A percentile compares a stretch with the other conserved stretches of the same genome.
These are phyloP conservation scores for Thelaira solivaga DNA, from an alignment of 2,888 invertebrate species.

Conservation along the genomic window DNA sequence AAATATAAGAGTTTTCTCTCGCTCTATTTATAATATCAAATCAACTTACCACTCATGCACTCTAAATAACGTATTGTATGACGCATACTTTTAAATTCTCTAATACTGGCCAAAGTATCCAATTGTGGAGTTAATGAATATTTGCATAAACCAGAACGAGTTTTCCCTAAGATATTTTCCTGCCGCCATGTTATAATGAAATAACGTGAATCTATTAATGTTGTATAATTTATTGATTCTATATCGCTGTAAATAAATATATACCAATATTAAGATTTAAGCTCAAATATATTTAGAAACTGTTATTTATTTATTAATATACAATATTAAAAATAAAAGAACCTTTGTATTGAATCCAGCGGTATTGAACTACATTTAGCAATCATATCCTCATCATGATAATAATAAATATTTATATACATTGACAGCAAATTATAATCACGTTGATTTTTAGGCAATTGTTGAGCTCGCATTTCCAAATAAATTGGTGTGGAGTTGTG, in stretches of 20 bases:
- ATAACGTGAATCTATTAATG: slow-evolving; percentile 74
- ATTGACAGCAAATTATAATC: slow-evolving; percentile 73
- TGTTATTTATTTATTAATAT: too few relatives aligned
- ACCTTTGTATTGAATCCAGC: slow-evolving; percentile 74
- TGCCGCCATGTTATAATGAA: slow-evolving; percentile 76
- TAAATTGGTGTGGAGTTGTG: slow-evolving; percentile 75
- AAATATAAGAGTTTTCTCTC: too few relatives aligned
- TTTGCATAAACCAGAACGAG: slow-evolving; percentile 74
- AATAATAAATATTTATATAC: slow-evolving; percentile 76
- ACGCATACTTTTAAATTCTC: slow-evolving; percentile 74
- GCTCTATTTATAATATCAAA: neutral
- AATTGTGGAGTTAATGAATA: slow-evolving; percentile 75
- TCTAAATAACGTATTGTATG: slow-evolving; percentile 73
- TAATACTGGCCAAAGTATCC: slow-evolving; percentile 75
- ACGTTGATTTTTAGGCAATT: slow-evolving; percentile 70
- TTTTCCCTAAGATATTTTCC: slow-evolving; percentile 69
- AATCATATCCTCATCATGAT: slow-evolving; percentile 71
- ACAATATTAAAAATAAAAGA: too few relatives aligned
- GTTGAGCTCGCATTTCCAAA: slow-evolving; percentile 73
- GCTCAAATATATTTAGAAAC: too few relatives aligned
- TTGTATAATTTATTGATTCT: slow-evolving; percentile 71
- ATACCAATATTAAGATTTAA: neutral
- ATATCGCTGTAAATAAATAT: slow-evolving; percentile 65
- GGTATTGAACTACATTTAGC: slow-evolving; percentile 74
- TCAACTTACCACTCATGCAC: slow-evolving; percentile 69